Conservation (phyloP, 2,888 invertebrate genomes). For the Megamerina dolium region DNA sequence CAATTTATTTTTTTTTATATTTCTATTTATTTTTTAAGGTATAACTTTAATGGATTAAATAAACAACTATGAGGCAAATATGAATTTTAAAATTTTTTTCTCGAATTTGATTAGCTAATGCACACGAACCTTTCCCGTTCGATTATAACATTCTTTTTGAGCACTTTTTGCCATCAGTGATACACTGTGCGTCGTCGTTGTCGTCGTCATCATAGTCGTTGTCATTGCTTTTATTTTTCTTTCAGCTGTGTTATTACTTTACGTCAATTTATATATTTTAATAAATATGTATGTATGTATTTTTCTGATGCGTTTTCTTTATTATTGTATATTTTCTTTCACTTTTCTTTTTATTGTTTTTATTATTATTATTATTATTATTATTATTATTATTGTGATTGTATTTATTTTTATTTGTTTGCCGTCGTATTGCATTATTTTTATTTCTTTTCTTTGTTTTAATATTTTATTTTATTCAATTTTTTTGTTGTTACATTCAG, state of each 20-base stretch:
- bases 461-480: too few relatives aligned
- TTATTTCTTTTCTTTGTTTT: slow-evolving; percentile 5
- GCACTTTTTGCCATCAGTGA: too few relatives aligned
- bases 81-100: too few relatives aligned
- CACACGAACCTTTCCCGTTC: too few relatives aligned
- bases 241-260: slow-evolving; percentile 16
- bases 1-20: too few relatives aligned
- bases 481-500: too few relatives aligned
- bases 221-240: slow-evolving; percentile 7
- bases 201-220: neutral
- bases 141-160: too few relatives aligned
- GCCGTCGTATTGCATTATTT: slow-evolving; percentile 6
- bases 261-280: slow-evolving; percentile 14
- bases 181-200: too few relatives aligned
- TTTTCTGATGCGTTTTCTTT: neutral
- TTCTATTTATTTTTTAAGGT: too few relatives aligned
- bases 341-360: slow-evolving; percentile 15
- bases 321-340: slow-evolving; percentile 3
- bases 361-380: slow-evolving; percentile 14
- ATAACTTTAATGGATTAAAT: too few relatives aligned
- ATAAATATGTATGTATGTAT: neutral
- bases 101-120: too few relatives aligned
- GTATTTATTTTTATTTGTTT: slow-evolving; percentile 8
- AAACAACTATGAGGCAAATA: too few relatives aligned
- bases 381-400: slow-evolving; percentile 1